Conservation (phyloP, 2,113 vertebrate species). For the Dromaius novaehollandiae region DNA sequence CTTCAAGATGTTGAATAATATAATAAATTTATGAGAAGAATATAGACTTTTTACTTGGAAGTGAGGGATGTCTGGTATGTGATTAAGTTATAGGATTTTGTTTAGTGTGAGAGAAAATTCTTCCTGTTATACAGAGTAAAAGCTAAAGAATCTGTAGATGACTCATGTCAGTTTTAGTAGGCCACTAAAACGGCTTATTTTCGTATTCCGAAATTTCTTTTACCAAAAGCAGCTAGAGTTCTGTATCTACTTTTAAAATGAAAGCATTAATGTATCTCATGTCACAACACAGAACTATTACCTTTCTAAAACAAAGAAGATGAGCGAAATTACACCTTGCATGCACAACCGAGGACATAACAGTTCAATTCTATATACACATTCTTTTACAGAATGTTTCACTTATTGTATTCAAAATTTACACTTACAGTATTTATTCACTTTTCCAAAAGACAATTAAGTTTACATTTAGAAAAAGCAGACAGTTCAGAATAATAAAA, state of each 20-base stretch:
- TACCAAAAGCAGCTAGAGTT: neutral
- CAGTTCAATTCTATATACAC: neutral
- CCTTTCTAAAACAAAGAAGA: neutral
- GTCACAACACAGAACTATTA: neutral
- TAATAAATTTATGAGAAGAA: neutral
- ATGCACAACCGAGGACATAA: neutral
- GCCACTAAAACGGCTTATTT: neutral
- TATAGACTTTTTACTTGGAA: neutral
- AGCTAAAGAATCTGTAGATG: neutral
- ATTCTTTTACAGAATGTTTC: neutral
- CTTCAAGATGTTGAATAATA: neutral
- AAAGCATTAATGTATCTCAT: neutral
- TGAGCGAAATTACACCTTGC: neutral
- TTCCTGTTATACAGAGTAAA: neutral
- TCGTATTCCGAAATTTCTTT: neutral
- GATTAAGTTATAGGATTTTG: neutral
- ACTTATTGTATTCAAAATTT: neutral
- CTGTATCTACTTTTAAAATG: neutral
- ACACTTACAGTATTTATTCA: neutral
- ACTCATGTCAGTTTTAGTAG: neutral
- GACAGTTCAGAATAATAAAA: neutral
- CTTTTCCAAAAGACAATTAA: neutral
- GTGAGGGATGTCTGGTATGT: neutral
- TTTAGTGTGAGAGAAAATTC: neutral
- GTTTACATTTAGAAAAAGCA: neutral